Base-by-base conservation (phyloP, 2,888 invertebrate genomes). In the Sarcophaga subvicina region DNA sequence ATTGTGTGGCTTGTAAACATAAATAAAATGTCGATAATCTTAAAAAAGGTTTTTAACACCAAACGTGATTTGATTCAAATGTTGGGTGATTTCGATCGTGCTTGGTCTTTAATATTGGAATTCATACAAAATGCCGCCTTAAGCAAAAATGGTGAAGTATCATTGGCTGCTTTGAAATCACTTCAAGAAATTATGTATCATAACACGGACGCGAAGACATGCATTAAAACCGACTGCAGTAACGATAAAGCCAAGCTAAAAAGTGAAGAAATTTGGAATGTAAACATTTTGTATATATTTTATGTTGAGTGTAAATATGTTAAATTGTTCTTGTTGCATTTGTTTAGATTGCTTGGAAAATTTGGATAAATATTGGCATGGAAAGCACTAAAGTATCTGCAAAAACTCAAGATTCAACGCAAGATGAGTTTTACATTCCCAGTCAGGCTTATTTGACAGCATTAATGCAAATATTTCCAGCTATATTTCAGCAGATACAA, bases 371-470 rank as follows among this genome's bases (percentile, higher is more conserved):
- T 92, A 97, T 98, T 88, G 98, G 98, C n/a, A 95, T 95, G 45
- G 95, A 96, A 91, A 96, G 96, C 89, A 96, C 96, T 70, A 94
- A 95, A 69, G 95, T 96, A 86, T 90, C 91, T 45, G 86, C 89
- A 54, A 90, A 90, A 87, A 83, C 88, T 91, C 93, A 89, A 89
- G 93, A 93, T 25, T 66, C 87, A 22, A 90, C 89, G n/a, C 90
- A 90, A 49, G 93, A 94, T 89, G 95, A 97, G 93, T 94, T 96
- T 88, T 98, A 98, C 94, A 95, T 98, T 83, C 98, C 99, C 0
- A 97, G 98, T 27, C 97, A 99, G 91, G 97, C 97, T 87, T 99
- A 98, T 94, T 95, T 99, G 79, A 98, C 98, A 0, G 98, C 99
- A 0, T 94, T 99, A 20, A 97, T 99, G 89, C 98, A 99, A 94